Evolutionary conservation across 2,797 vertebrate species (phyloP).

Genomic region (Sebastes baramenuke): DNA sequence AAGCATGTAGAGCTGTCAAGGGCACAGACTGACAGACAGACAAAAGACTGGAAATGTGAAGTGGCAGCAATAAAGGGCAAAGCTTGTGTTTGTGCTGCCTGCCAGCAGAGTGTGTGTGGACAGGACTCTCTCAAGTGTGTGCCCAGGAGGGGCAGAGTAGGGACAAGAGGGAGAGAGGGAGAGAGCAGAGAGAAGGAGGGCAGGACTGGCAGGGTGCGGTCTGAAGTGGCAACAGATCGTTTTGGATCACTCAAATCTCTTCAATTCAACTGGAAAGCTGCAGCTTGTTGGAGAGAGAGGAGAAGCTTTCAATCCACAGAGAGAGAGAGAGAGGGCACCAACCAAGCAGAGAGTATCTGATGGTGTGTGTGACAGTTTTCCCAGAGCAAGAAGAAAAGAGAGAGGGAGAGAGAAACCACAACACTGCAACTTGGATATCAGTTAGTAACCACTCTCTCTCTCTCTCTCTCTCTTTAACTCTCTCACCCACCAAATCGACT

Average conservation of each 20-base stretch:
- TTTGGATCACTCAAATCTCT: slow-evolving; percentile 90
- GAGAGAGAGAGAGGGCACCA: slow-evolving; percentile 36
- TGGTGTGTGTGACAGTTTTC: slow-evolving; percentile 60
- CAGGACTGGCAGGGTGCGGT: slow-evolving; percentile 92
- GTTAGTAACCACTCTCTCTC: slow-evolving; percentile 58
- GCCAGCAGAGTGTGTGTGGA: slow-evolving; percentile 60
- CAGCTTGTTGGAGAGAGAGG: slow-evolving; percentile 66
- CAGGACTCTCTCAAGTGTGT: slow-evolving; percentile 73
- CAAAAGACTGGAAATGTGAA: slow-evolving; percentile 43
- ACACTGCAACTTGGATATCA: slow-evolving; percentile 79
- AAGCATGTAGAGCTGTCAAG: slow-evolving; percentile 26
- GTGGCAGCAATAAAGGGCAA: slow-evolving; percentile 54
- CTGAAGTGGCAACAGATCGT: slow-evolving; percentile 89
- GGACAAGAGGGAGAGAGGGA: slow-evolving; percentile 85
- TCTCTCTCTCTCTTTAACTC: slow-evolving; percentile 61
- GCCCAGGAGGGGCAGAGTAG: slow-evolving; percentile 77
- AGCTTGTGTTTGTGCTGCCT: slow-evolving; percentile 49
- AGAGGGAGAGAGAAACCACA: slow-evolving; percentile 74
- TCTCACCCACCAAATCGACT: slow-evolving; percentile 81
- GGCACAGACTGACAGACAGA: slow-evolving; percentile 29
- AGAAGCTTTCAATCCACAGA: slow-evolving; percentile 36
- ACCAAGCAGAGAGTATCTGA: slow-evolving; percentile 48
- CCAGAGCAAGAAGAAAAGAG: slow-evolving; percentile 56
- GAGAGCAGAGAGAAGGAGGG: slow-evolving; percentile 77
- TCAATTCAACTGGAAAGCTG: slow-evolving; percentile 79